Percentiles rank a stretch among this genome's conserved stretches.
These are phyloP conservation scores for Tenthredo notha DNA, from an alignment of 2,888 invertebrate genomes.

Conservation along the genomic window DNA sequence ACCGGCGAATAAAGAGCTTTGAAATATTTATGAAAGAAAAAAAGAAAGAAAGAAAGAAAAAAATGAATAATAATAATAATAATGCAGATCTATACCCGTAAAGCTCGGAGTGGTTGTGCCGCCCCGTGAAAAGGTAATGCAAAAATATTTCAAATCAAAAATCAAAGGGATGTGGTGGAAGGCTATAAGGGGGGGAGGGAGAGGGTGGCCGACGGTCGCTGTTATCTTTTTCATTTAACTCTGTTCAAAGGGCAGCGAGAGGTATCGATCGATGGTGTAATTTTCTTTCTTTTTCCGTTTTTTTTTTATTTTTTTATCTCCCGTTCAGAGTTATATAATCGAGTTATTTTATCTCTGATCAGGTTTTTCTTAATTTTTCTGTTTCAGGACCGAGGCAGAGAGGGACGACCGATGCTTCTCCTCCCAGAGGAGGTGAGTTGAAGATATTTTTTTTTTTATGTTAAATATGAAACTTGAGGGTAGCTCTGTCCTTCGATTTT, in stretches of 20 bases:
- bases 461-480: background rate
- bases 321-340: background rate
- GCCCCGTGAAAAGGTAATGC: background rate
- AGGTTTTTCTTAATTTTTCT: constrained; percentile 54
- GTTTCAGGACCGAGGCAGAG: constrained; percentile 73
- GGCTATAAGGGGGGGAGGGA: background rate
- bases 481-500: background rate
- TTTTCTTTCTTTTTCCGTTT: background rate
- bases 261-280: constrained; percentile 11
- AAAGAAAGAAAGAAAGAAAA: background rate
- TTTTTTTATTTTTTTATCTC: background rate
- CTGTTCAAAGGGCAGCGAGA: constrained; percentile 12
- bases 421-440: constrained; percentile 72
- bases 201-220: background rate
- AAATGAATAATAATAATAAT: background rate
- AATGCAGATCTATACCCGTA: background rate
- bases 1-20: background rate
- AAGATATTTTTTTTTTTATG: background rate
- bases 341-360: constrained; percentile 8
- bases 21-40: constrained; percentile 23
- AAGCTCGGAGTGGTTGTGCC: background rate
- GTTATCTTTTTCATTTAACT: constrained; percentile 26
- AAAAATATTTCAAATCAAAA: constrained; percentile 36
- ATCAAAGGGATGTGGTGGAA: constrained; percentile 19
- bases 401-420: constrained; percentile 68